Percentiles rank a stretch among this genome's conserved stretches.
phyloP scores from a whole-genome alignment of 2,113 vertebrate species.

The Mohoua ochrocephala region DNA sequence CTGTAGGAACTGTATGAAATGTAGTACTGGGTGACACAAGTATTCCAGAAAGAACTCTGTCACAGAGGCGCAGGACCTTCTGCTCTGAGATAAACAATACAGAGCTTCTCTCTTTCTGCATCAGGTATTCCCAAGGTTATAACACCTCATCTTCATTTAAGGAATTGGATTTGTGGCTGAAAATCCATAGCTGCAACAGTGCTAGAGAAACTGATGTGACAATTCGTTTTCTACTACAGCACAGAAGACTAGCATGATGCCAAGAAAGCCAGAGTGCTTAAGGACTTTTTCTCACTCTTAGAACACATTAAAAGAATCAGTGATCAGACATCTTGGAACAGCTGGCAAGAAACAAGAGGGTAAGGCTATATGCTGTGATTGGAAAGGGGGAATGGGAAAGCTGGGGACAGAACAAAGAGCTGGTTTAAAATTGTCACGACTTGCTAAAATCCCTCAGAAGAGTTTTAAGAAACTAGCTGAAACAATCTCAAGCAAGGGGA shows the following conservation, averaged over 20 bases:
- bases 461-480: neutral
- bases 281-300: neutral
- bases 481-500: neutral
- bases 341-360: neutral
- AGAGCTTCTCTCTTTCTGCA: neutral
- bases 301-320: neutral
- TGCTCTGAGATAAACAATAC: neutral
- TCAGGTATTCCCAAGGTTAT: neutral
- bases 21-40: neutral
- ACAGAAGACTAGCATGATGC: neutral
- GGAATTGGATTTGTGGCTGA: neutral
- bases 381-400: neutral
- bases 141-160: neutral
- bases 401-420: neutral
- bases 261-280: neutral
- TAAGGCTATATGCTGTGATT: neutral
- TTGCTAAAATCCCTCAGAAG: neutral
- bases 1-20: neutral
- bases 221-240: neutral
- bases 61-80: neutral
- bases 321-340: neutral
- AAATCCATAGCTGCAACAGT: neutral
- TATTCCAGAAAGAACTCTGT: neutral
- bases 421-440: neutral
- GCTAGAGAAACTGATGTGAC: neutral